phyloP scores from a whole-genome alignment of 2,888 invertebrate species.

The Scaptomyza parva region DNA sequence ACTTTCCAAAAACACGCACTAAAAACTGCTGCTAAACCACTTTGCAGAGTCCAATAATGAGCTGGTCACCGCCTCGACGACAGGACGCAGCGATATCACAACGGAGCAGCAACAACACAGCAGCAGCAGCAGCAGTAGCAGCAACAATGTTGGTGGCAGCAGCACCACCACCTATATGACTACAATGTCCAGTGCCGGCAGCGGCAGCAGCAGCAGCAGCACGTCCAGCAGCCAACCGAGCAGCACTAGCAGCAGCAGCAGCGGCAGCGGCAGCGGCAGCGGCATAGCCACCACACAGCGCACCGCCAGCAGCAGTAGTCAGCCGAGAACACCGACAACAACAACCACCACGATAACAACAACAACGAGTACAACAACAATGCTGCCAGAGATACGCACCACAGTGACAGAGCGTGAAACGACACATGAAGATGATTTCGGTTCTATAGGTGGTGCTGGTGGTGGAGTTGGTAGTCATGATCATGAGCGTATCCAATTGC shows the following conservation, averaged over 20 bases:
- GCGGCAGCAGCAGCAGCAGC: slow-evolving; percentile 54
- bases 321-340: slow-evolving; percentile 62
- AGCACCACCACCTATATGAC: slow-evolving; percentile 74
- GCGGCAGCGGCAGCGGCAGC: slow-evolving; percentile 57
- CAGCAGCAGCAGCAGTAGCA: slow-evolving; percentile 51
- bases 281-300: slow-evolving; percentile 58
- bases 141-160: slow-evolving; percentile 42
- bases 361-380: slow-evolving; percentile 74
- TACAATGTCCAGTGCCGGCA: slow-evolving; percentile 59
- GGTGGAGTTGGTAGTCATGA: slow-evolving; percentile 43
- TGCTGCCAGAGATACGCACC: slow-evolving; percentile 78
- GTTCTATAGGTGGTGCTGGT: slow-evolving; percentile 50
- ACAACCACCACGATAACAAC: slow-evolving; percentile 75
- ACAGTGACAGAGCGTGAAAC: slow-evolving; percentile 83
- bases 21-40: slow-evolving; percentile 57
- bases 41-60: slow-evolving; percentile 82
- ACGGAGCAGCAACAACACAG: slow-evolving; percentile 86
- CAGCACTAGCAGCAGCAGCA: slow-evolving; percentile 53
- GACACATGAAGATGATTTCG: slow-evolving; percentile 78
- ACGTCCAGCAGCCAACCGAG: slow-evolving; percentile 49
- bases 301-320: slow-evolving; percentile 55
- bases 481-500: slow-evolving; percentile 74
- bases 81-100: slow-evolving; percentile 80
- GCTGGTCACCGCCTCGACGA: slow-evolving; percentile 73
- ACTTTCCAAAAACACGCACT: slow-evolving; percentile 46